These are phyloP conservation scores for Lontra canadensis DNA, from an alignment of 2,113 vertebrate species.

Conservation along the genomic window DNA sequence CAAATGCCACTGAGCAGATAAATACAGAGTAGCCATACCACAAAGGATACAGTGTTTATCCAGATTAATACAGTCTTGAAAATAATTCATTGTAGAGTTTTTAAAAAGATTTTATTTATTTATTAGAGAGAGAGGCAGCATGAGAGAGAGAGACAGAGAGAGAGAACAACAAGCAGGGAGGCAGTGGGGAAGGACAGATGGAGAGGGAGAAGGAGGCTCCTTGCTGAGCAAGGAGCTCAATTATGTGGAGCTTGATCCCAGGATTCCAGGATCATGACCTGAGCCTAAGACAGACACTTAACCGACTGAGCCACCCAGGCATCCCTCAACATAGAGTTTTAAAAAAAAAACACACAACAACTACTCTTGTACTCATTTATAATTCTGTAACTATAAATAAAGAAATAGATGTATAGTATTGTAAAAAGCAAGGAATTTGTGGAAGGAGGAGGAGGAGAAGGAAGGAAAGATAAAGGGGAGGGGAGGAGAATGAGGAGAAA, in stretches of 20 bases:
- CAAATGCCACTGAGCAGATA: slow-evolving; percentile 8
- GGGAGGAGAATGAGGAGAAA: neutral
- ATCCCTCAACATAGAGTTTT: no score
- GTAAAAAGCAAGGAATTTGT: slow-evolving; percentile 30
- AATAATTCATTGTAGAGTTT: slow-evolving; percentile 27
- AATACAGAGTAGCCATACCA: neutral
- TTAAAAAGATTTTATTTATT: neutral
- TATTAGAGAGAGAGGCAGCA: neutral
- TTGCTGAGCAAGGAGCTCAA: no score
- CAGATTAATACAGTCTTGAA: slow-evolving; percentile 29
- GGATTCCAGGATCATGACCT: no score
- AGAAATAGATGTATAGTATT: neutral
- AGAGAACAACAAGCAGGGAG: neutral
- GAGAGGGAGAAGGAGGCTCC: no score
- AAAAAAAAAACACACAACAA: neutral
- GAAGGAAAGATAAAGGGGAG: neutral
- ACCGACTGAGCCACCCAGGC: no score
- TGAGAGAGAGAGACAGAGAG: no score
- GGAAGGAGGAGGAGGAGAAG: neutral
- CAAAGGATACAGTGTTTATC: slow-evolving; percentile 40
- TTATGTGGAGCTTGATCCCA: no score
- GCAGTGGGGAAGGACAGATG: no score
- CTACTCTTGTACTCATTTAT: neutral
- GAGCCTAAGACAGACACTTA: no score
- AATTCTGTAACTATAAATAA: slow-evolving; percentile 44